phyloP scores from a whole-genome alignment of 2,113 vertebrate species.

The Pyrgilauda ruficollis region DNA sequence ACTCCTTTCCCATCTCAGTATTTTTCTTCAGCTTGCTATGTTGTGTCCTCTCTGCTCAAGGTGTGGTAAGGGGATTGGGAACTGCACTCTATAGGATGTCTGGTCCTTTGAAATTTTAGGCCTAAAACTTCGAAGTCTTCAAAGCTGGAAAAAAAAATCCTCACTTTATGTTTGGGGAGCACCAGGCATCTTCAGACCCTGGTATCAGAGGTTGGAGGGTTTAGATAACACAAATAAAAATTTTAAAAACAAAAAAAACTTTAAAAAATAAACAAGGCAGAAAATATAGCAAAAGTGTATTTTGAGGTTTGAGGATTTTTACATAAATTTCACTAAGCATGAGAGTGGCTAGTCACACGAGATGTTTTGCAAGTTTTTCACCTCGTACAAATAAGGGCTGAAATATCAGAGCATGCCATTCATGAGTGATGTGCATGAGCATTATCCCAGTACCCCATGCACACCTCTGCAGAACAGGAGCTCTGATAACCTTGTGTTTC shows the following conservation, averaged over 20 bases:
- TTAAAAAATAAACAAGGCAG: background rate
- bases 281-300: background rate
- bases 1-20: background rate
- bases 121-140: background rate
- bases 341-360: background rate
- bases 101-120: background rate
- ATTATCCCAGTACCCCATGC: background rate
- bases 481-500: constrained; percentile 29
- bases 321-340: background rate
- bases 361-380: background rate
- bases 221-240: background rate
- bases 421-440: background rate
- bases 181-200: background rate
- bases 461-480: background rate
- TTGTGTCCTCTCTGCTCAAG: background rate
- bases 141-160: background rate
- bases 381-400: background rate
- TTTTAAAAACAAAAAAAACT: rapidly evolving
- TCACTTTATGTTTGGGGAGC: background rate
- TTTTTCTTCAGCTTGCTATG: background rate
- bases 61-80: background rate
- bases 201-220: background rate
- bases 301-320: background rate
- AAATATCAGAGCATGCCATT: background rate
- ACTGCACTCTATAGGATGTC: background rate